These are phyloP conservation scores for Ophion ellenae DNA, from an alignment of 2,888 invertebrate genomes.

Conservation along the genomic window DNA sequence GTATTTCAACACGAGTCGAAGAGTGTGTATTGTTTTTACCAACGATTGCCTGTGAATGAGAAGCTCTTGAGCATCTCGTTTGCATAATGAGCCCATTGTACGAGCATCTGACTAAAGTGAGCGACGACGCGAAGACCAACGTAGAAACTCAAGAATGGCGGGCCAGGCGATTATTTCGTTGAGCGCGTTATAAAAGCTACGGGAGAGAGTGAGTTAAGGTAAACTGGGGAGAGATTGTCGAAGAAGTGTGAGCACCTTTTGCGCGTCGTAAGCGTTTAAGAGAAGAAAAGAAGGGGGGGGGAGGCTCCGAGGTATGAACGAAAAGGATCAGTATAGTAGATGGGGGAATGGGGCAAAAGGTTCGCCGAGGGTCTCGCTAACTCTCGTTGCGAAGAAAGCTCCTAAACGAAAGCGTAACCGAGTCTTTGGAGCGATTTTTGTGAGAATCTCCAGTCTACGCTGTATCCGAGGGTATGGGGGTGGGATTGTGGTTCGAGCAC, in stretches of 20 bases:
- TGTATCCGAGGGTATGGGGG: slow-evolving; percentile 19
- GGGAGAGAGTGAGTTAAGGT: slow-evolving; percentile 48
- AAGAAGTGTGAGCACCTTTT: slow-evolving; percentile 67
- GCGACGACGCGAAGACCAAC: slow-evolving; percentile 5
- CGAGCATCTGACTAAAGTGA: neutral
- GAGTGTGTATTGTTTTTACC: too few relatives aligned
- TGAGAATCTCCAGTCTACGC: slow-evolving; percentile 39
- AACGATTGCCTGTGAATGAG: neutral
- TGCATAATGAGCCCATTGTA: slow-evolving; percentile 8
- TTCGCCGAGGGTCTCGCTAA: slow-evolving; percentile 46
- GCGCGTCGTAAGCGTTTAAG: slow-evolving; percentile 76
- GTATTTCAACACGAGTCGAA: too few relatives aligned
- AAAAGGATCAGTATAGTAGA: slow-evolving; percentile 39
- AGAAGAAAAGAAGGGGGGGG: slow-evolving; percentile 32
- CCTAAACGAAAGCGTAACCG: slow-evolving; percentile 68
- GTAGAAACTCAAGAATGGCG: slow-evolving; percentile 30
- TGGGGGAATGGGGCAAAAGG: slow-evolving; percentile 36
- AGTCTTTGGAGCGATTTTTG: slow-evolving; percentile 67
- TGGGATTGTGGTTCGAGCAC: slow-evolving; percentile 48
- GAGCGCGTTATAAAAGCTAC: slow-evolving; percentile 34
- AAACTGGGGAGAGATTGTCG: slow-evolving; percentile 49
- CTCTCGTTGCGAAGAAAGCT: slow-evolving; percentile 54
- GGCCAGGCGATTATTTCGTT: slow-evolving; percentile 32
- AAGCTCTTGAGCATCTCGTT: neutral
- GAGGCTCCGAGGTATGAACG: slow-evolving; percentile 10